Evolutionary conservation across 2,888 invertebrate genomes (phyloP).

Genomic region (Latrodectus hesperus): DNA sequence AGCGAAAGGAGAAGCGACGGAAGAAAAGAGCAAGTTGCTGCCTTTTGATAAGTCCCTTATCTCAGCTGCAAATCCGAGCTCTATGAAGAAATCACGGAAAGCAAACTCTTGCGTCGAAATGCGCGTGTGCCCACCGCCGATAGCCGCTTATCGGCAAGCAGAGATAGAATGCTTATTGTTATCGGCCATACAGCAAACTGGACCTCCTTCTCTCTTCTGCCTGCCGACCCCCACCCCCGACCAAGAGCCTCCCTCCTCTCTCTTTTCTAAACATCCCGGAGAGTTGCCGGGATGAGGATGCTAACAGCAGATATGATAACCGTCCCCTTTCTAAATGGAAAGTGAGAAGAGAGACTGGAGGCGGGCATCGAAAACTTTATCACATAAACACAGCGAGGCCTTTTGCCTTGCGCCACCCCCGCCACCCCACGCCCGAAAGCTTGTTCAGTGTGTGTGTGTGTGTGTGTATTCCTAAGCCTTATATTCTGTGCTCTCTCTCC

Average conservation of each 20-base stretch:
- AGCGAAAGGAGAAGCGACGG: slow-evolving; percentile 12
- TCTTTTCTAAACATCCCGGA: slow-evolving; percentile 66
- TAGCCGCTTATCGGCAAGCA: slow-evolving; percentile 46
- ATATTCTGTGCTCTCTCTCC: slow-evolving; percentile 32
- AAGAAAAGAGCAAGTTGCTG: slow-evolving; percentile 33
- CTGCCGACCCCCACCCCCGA: slow-evolving; percentile 17
- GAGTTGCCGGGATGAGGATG: slow-evolving; percentile 40
- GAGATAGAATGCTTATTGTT: slow-evolving; percentile 69
- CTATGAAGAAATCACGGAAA: slow-evolving; percentile 62
- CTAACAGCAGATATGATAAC: slow-evolving; percentile 64
- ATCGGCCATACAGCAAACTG: slow-evolving; percentile 63
- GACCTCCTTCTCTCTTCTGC: slow-evolving; percentile 25
- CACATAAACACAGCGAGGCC: slow-evolving; percentile 60
- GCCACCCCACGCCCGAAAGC: slow-evolving; percentile 18
- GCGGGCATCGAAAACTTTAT: slow-evolving; percentile 63
- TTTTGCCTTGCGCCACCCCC: slow-evolving; percentile 7
- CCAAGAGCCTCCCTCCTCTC: slow-evolving; percentile 5
- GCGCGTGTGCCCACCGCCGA: slow-evolving; percentile 54
- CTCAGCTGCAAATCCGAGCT: slow-evolving; percentile 54
- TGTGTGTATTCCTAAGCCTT: slow-evolving; percentile 36
- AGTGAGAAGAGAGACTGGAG: slow-evolving; percentile 56
- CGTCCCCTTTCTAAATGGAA: slow-evolving; percentile 61
- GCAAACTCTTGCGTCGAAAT: slow-evolving; percentile 37
- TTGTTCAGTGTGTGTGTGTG: slow-evolving; percentile 26
- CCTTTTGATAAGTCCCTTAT: slow-evolving; percentile 49